A percentile compares a stretch with the other conserved stretches of the same genome.
Evolutionary conservation across 2,888 invertebrate genomes (phyloP).

Genomic region (Eupithecia vulgata): DNA sequence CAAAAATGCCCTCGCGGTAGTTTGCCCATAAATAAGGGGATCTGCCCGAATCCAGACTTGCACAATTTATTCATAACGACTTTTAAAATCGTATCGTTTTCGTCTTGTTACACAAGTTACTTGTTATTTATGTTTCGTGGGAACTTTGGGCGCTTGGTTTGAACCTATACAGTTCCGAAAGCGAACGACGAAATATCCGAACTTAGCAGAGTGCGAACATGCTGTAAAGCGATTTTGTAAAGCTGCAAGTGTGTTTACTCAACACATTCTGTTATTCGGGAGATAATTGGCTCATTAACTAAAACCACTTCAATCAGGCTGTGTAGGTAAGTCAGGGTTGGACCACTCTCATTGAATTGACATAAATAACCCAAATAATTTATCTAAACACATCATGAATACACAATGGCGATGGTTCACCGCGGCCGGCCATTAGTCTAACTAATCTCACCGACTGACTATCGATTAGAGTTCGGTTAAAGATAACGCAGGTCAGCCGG

Average conservation of each 20-base stretch:
- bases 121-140: constrained; percentile 40
- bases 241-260: not conserved
- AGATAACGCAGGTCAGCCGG: constrained; percentile 11
- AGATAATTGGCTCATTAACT: not conserved
- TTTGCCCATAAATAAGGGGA: constrained; percentile 61
- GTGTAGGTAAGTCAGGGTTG: constrained; percentile 4
- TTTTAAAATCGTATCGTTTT: constrained; percentile 50
- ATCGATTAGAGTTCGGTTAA: constrained; percentile 33
- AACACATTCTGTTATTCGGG: not conserved
- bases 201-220: not conserved
- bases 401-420: constrained; percentile 34
- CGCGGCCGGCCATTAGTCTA: constrained; percentile 31
- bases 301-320: constrained; percentile 8
- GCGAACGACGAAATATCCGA: not conserved
- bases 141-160: constrained; percentile 10
- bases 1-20: constrained; percentile 53
- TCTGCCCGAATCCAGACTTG: constrained; percentile 45
- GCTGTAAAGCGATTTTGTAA: not conserved
- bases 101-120: constrained; percentile 44
- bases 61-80: constrained; percentile 53
- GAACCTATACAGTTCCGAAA: not conserved
- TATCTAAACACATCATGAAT: constrained; percentile 36
- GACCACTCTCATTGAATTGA: constrained; percentile 16
- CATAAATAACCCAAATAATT: constrained; percentile 30
- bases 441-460: constrained; percentile 35